Percentiles rank a stretch among this genome's conserved stretches.
Conservation (phyloP, 2,113 vertebrate species). For the Antechinus stuartii region DNA sequence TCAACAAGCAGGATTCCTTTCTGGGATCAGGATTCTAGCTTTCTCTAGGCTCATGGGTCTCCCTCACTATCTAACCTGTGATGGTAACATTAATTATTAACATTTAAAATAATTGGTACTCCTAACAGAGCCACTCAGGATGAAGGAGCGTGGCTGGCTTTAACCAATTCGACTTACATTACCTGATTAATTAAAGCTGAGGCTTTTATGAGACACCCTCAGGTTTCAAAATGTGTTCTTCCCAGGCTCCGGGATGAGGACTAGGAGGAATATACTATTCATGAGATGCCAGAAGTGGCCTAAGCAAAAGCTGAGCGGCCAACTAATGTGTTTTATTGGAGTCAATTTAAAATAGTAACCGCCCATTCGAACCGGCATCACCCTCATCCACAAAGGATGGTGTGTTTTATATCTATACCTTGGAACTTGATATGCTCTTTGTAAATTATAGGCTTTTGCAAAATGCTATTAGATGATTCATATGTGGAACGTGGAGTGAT, state of each 20-base stretch:
- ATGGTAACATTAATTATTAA: slow-evolving; percentile 57
- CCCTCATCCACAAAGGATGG: background rate
- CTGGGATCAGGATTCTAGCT: background rate
- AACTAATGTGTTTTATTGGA: background rate
- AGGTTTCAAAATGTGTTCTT: slow-evolving; percentile 48
- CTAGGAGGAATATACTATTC: background rate
- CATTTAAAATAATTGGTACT: slow-evolving; percentile 61
- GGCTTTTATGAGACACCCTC: slow-evolving; percentile 66
- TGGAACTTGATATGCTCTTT: background rate
- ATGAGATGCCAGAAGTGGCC: background rate
- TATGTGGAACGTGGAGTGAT: slow-evolving; percentile 26
- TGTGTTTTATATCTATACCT: background rate
- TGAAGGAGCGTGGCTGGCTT: slow-evolving; percentile 14
- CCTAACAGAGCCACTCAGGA: slow-evolving; percentile 49
- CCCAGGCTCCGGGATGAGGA: background rate
- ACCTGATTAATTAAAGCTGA: slow-evolving; percentile 68
- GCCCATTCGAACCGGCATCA: background rate
- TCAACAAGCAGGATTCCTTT: background rate
- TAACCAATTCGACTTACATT: slow-evolving; percentile 46
- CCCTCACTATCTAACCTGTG: background rate
- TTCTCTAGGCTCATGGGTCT: background rate
- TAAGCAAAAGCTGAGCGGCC: slow-evolving; percentile 11
- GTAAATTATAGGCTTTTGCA: slow-evolving; percentile 58
- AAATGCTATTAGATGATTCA: slow-evolving; percentile 60
- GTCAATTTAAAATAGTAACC: background rate